Conservation (phyloP, 2,797 vertebrate genomes). For the Sebastes jordani region DNA sequence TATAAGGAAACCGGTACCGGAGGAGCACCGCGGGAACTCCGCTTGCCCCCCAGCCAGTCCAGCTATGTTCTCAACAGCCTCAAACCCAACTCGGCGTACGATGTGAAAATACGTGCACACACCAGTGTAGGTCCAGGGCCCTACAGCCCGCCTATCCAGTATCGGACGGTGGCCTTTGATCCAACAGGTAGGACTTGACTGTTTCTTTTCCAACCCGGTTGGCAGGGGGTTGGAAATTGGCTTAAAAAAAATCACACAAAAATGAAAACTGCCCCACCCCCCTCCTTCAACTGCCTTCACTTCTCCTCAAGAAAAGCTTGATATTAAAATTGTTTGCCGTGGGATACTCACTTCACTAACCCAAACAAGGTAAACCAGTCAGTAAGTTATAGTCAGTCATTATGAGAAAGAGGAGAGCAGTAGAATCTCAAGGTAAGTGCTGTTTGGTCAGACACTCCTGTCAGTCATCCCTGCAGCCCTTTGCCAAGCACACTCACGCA, state of each 20-base stretch:
- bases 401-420: conserved; percentile 76
- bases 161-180: conserved; percentile 94
- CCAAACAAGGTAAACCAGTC: conserved; percentile 81
- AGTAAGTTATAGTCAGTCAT: conserved; percentile 86
- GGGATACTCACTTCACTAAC: conserved; percentile 83
- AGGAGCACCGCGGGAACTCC: conserved; percentile 86
- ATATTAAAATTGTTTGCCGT: conserved; percentile 69
- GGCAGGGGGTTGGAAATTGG: conserved; percentile 70
- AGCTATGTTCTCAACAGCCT: conserved; percentile 93
- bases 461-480: conserved; percentile 73
- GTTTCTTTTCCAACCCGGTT: conserved; percentile 78
- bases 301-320: conserved; percentile 68
- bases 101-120: conserved; percentile 98
- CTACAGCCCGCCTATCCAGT: conserved; percentile 96
- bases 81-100: conserved; percentile 93
- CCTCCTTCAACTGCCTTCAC: conserved; percentile 76
- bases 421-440: conserved; percentile 83
- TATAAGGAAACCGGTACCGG: conserved; percentile 87
- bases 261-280: conserved; percentile 57
- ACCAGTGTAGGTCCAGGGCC: conserved; percentile 98
- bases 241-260: conserved; percentile 51
- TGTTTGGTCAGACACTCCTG: conserved; percentile 76
- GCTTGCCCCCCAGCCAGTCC: conserved; percentile 86
- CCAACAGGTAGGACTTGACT: conserved; percentile 93
- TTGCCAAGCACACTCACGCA: conserved; percentile 75